Evolutionary conservation across 2,797 vertebrate genomes (phyloP).

Genomic region (Falco concolor): DNA sequence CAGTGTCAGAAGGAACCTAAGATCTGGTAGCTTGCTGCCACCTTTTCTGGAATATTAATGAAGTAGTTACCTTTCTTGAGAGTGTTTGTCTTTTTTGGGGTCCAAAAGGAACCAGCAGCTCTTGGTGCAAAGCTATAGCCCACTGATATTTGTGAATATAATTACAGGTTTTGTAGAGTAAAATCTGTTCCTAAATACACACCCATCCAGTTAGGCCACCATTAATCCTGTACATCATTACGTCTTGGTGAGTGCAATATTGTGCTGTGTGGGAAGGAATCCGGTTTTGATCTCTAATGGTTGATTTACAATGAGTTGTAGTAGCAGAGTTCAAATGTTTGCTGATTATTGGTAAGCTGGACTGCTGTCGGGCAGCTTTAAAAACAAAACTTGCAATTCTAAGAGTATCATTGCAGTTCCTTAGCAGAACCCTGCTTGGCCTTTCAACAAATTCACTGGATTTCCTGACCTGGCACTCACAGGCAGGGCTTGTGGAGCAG

Average conservation of each 20-base stretch:
- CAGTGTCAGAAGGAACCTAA: neutral
- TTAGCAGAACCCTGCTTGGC: neutral
- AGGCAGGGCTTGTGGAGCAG: neutral
- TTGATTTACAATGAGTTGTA: neutral
- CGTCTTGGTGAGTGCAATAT: neutral
- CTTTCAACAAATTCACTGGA: neutral
- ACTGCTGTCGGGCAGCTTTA: neutral
- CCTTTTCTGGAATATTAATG: neutral
- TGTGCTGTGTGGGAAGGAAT: neutral
- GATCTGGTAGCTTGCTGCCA: neutral
- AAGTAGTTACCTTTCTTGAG: neutral
- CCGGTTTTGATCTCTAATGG: neutral
- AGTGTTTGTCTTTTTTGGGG: neutral
- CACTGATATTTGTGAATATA: neutral
- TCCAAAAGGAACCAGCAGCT: neutral
- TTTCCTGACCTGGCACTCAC: neutral
- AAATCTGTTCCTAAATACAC: neutral
- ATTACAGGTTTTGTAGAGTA: neutral
- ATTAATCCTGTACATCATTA: neutral
- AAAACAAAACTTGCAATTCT: neutral
- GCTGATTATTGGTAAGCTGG: neutral
- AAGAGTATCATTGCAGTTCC: neutral
- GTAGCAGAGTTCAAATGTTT: neutral
- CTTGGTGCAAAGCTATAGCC: neutral
- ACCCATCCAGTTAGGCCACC: neutral